Percentiles rank a stretch among this genome's conserved stretches.
Conservation (phyloP, 2,113 vertebrate species). For the Paramormyrops kingsleyae region DNA sequence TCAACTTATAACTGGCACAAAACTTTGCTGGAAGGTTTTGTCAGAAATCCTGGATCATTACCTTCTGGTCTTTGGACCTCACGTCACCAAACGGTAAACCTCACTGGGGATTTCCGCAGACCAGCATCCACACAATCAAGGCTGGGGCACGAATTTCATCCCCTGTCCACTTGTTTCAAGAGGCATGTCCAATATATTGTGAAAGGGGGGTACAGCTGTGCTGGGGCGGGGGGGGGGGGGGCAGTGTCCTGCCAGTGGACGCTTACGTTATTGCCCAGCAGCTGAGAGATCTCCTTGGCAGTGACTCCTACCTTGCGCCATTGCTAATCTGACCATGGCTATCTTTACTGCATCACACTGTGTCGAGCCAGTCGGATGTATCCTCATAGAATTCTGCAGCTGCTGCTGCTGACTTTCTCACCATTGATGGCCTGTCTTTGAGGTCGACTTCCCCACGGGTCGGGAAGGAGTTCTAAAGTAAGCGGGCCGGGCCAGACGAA, state of each 20-base stretch:
- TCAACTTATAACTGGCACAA: background rate
- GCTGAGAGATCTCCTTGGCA: background rate
- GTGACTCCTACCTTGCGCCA: background rate
- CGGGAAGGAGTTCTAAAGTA: background rate
- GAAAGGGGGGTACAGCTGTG: background rate
- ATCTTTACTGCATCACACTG: background rate
- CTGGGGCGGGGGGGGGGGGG: background rate
- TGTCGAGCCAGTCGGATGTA: background rate
- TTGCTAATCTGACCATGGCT: background rate
- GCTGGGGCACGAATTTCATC: background rate
- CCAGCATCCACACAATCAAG: background rate
- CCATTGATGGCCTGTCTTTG: background rate
- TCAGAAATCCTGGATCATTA: background rate
- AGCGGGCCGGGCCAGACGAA: background rate
- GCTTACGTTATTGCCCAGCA: background rate
- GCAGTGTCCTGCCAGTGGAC: background rate
- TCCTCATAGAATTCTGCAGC: background rate
- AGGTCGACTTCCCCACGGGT: background rate
- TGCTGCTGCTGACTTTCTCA: background rate
- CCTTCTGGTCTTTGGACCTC: background rate
- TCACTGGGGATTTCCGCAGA: background rate
- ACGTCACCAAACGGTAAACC: background rate
- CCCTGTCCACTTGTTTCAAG: background rate
- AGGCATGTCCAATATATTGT: background rate
- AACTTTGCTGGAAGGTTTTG: background rate